Conservation (phyloP, 2,888 invertebrate genomes). For the Ennomos fuscantarius region DNA sequence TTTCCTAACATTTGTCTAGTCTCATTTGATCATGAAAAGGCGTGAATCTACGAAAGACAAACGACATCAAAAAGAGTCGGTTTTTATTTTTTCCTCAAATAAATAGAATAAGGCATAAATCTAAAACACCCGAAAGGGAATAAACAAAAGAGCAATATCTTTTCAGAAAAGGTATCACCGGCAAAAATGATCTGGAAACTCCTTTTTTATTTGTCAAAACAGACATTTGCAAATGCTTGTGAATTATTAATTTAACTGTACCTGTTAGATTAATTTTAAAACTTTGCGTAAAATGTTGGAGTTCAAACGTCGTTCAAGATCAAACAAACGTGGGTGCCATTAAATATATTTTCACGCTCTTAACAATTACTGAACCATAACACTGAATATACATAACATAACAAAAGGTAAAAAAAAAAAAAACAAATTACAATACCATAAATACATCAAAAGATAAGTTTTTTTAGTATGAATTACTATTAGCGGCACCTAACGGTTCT, state of each 20-base stretch:
- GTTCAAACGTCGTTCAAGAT: no score
- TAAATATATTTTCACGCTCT: no score
- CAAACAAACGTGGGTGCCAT: no score
- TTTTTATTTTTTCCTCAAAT: slow-evolving; percentile 32
- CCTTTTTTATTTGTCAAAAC: slow-evolving; percentile 26
- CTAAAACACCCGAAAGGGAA: slow-evolving; percentile 8
- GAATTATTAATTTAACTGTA: slow-evolving; percentile 19
- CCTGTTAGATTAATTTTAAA: slow-evolving; percentile 9
- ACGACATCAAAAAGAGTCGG: slow-evolving; percentile 28
- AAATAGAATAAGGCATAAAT: slow-evolving; percentile 36
- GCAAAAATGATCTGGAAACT: slow-evolving; percentile 21
- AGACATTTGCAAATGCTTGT: slow-evolving; percentile 24
- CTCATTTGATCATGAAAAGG: slow-evolving; percentile 27
- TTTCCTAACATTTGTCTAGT: slow-evolving; percentile 6
- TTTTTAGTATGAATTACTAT: no score
- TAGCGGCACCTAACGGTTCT: no score
- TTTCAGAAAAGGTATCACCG: slow-evolving; percentile 12
- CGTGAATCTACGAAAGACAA: slow-evolving; percentile 30
- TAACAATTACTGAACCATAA: no score
- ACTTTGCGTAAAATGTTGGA: background rate
- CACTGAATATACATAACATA: no score
- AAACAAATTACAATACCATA: no score
- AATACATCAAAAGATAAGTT: no score
- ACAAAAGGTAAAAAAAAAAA: no score
- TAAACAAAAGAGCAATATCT: slow-evolving; percentile 21